phyloP scores from a whole-genome alignment of 2,888 invertebrate genomes.

The Microctonus brassicae region DNA sequence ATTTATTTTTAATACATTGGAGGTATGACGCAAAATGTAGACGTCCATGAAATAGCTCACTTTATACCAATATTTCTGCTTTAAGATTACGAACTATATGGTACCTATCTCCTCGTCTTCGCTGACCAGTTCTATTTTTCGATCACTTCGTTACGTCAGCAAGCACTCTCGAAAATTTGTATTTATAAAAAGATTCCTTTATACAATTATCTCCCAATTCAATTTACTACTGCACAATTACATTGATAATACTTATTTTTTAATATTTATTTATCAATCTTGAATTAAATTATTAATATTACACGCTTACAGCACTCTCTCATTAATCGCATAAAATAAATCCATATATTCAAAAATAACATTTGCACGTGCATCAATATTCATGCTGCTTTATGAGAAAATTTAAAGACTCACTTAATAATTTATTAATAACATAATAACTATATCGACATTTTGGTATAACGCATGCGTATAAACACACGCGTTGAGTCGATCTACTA shows the following conservation, averaged over 20 bases:
- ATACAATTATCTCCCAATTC: background rate
- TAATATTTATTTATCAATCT: background rate
- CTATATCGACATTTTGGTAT: background rate
- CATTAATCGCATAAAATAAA: background rate
- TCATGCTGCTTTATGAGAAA: background rate
- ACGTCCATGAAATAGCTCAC: slow-evolving; percentile 12
- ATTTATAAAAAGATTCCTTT: background rate
- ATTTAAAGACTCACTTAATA: background rate
- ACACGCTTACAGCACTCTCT: background rate
- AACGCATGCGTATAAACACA: background rate
- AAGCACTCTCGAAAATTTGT: background rate
- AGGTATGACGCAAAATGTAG: background rate
- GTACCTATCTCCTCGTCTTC: background rate
- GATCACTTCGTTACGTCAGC: background rate
- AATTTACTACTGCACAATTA: background rate
- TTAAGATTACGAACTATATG: background rate
- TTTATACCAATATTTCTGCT: background rate
- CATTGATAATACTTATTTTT: background rate
- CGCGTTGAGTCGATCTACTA: slow-evolving; percentile 32
- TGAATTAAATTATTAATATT: background rate
- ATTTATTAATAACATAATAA: background rate
- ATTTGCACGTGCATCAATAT: background rate
- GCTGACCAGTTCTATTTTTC: background rate
- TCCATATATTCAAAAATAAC: background rate
- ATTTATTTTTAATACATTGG: slow-evolving; percentile 20